Evolutionary conservation across 1,140 invertebrate species (phyloP).

Genomic region (Linepithema humile): DNA sequence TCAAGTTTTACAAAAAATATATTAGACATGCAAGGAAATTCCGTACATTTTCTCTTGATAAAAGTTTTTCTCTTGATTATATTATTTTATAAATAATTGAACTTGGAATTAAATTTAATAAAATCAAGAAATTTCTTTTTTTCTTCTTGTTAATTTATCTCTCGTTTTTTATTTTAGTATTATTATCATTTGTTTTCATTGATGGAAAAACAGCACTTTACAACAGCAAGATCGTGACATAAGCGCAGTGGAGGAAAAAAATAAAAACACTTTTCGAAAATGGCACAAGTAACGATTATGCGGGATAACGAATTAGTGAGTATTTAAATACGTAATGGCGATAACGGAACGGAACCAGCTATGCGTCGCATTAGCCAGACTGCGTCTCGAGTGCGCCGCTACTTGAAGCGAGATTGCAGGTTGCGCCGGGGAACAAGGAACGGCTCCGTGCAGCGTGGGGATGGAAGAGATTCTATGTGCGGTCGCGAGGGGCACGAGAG

Average conservation of each 20-base stretch:
- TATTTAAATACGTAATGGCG: background rate
- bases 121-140: too few species aligned
- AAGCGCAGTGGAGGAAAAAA: background rate
- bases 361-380: background rate
- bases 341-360: background rate
- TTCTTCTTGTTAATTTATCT: too few species aligned
- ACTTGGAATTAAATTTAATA: background rate
- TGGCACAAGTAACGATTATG: background rate
- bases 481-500: constrained; percentile 59
- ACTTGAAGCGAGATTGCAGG: background rate
- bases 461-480: constrained; percentile 54
- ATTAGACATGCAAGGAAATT: background rate
- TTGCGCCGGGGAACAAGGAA: background rate
- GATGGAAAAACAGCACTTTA: background rate
- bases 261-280: background rate
- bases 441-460: constrained; percentile 8
- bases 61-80: background rate
- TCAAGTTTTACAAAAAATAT: background rate
- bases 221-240: background rate
- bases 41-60: background rate
- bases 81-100: background rate
- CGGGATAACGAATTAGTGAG: background rate
- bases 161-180: background rate
- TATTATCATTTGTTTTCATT: background rate
- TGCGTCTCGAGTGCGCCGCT: background rate